Conservation (phyloP, 1,140 invertebrate species). For the Cydia strobilella region DNA sequence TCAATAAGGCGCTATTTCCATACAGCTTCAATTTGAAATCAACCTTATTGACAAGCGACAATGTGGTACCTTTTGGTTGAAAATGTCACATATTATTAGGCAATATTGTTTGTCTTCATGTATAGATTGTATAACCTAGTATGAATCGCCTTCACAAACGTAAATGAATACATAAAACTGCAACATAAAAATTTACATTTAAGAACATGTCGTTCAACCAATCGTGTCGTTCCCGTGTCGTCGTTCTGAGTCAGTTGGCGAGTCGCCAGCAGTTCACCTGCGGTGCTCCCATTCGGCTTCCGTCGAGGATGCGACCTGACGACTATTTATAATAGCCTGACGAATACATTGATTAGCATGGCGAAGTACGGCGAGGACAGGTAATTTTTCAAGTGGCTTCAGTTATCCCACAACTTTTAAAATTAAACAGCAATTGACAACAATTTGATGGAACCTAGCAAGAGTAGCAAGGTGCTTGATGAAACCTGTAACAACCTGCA, state of each 20-base stretch:
- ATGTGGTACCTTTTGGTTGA: too few species aligned
- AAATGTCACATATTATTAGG: too few species aligned
- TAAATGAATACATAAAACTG: neutral
- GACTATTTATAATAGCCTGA: constrained; percentile 48
- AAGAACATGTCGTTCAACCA: neutral
- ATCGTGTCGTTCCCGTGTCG: constrained; percentile 23
- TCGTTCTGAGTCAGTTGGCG: constrained; percentile 46
- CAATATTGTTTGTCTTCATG: too few species aligned
- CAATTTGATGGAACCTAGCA: too few species aligned
- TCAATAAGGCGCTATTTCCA: too few species aligned
- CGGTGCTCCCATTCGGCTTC: constrained; percentile 56
- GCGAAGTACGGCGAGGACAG: constrained; percentile 23
- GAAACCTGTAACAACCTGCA: too few species aligned
- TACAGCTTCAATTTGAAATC: too few species aligned
- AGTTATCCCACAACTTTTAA: neutral
- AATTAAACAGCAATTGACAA: neutral
- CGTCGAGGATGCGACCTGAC: constrained; percentile 49
- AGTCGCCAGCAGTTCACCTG: constrained; percentile 51
- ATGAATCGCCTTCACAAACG: neutral
- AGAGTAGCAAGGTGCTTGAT: too few species aligned
- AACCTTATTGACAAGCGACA: too few species aligned
- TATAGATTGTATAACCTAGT: neutral
- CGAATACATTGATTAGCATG: constrained; percentile 32
- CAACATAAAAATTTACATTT: neutral
- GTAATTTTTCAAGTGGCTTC: constrained; percentile 1